Base-by-base conservation (phyloP, 2,113 vertebrate species). In the Periophthalmus modestus region DNA sequence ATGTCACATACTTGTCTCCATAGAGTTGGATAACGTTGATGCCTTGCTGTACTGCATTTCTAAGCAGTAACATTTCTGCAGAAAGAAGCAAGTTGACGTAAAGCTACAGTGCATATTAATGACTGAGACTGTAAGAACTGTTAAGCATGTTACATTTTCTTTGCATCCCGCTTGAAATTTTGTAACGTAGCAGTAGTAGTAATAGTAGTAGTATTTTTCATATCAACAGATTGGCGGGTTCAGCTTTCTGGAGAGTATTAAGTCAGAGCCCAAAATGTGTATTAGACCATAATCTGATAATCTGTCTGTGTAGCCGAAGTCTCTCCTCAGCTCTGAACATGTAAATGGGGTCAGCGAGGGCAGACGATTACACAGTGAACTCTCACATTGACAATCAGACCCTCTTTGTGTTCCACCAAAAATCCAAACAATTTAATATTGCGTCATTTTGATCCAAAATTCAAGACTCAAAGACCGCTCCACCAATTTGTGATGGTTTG, bases 351-450 rank as follows among this genome's bases (percentile, higher is more conserved):
- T 77, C 59, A 52, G 13, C 0, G 46, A 67, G 39, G 66, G 46
- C 61, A 68, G n/a, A 58, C 19, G 58, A 55, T 68, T 59, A 43
- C 57, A 71, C 34, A 71, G 33, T 66, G 24, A 68, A 71, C 52
- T 28, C 34, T 63, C 23, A n/a, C 10, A 52, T 7, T 33, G 39
- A 69, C 24, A 43, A 33, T 69, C 66, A 66, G 59, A 57, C 6
- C 48, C 34, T 39, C 33, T 15, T 43, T 80, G 67, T 54, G 36
- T 72, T 57, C 36, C 14, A 69, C 21, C 58, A 71, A 33, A 69
- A 54, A 6, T n/a, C 5, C 19, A 19, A 52, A 50, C 36, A 21
- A 54, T 74, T 55, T 2, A 18, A 72, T 54, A 66, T 58, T 11
- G 46, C 23, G 16, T 39, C 9, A 68, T 68, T 13, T n/a, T 23